Evolutionary conservation across 2,113 vertebrate species (phyloP), one percentile per base, ranked within the genome.

Genomic region (Orientallactaga bullata): DNA sequence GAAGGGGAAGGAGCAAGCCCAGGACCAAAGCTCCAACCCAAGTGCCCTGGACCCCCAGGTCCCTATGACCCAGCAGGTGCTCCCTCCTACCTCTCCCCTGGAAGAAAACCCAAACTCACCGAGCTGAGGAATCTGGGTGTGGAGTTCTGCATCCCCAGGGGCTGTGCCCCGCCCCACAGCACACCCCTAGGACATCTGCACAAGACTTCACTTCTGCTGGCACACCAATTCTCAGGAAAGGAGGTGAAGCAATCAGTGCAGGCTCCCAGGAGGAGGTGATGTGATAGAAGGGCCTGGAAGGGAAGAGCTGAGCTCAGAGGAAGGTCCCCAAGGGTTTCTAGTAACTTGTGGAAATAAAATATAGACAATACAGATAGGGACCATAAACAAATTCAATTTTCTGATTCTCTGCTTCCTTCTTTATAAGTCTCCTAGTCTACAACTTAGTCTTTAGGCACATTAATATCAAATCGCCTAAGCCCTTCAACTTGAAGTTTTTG

Each of bases 51-150:
- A 72, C 42, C 42, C 51, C 39, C 24, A 79, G 88, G 32, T 55
- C 35, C 73, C 66, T 1, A 13, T 60, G n/a, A 51, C 47, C n/a
- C 21, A 51, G 4, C 35, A 60, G 66, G 24, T 26, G 37, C 39
- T 84, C 82, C 65, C 73, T 78, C 68, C 74, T 28, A 60, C 18
- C 32, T 51, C 55, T 58, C 68, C 51, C n/a, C 74, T 73, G 23
- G 12, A 89, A 79, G 78, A 95, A 92, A 89, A 84, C n/a, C 61
- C 86, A 88, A 21, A 96, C 96, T 95, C 85, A 97, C 96, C 55
- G 0, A 95, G 85, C 8, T 86, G 95, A 83, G 42, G 94, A 95
- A 30, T 92, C 69, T 26, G 55, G 47, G 60, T 7, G 8, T 60
- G 58, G 94, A 23, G 85, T n/a, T 88, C 92, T 12, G 37, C 96